These are phyloP conservation scores for Microcebus ravelobensis DNA, from an alignment of 2,113 vertebrate genomes.

Conservation along the genomic window DNA sequence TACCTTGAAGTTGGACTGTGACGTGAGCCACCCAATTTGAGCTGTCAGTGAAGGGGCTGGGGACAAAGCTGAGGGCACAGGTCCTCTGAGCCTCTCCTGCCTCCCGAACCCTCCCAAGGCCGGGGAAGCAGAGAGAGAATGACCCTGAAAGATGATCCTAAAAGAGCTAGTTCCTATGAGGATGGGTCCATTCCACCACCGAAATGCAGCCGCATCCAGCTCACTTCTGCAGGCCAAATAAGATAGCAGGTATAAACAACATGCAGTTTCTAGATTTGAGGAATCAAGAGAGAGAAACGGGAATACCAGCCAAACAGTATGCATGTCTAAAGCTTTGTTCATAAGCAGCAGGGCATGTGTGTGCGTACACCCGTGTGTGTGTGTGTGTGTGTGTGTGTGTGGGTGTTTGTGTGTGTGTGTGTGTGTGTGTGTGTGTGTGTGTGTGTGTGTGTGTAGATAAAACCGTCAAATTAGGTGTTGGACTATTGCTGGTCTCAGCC, in stretches of 20 bases:
- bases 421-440: not conserved
- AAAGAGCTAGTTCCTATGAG: not conserved
- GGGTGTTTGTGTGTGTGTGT: not conserved
- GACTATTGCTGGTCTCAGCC: not conserved
- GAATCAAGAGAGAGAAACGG: not conserved
- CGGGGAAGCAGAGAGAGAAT: not conserved
- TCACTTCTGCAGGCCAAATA: not conserved
- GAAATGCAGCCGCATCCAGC: not conserved
- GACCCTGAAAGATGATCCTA: not conserved
- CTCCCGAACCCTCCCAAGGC: not conserved
- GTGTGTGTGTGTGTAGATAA: not conserved
- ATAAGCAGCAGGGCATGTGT: not conserved
- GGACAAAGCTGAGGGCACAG: not conserved
- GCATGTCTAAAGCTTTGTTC: not conserved
- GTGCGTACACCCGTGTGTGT: not conserved
- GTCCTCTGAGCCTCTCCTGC: not conserved
- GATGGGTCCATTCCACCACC: not conserved
- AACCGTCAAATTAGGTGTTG: not conserved
- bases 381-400: not conserved
- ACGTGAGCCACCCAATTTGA: constrained; percentile 24
- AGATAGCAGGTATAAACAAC: not conserved
- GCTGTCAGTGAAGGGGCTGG: not conserved
- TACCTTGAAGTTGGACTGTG: constrained; percentile 54
- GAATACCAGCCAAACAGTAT: not conserved
- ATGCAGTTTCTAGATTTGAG: not conserved